Base-by-base conservation (phyloP, 2,888 invertebrate species). In the Pyrochroa serraticornis region DNA sequence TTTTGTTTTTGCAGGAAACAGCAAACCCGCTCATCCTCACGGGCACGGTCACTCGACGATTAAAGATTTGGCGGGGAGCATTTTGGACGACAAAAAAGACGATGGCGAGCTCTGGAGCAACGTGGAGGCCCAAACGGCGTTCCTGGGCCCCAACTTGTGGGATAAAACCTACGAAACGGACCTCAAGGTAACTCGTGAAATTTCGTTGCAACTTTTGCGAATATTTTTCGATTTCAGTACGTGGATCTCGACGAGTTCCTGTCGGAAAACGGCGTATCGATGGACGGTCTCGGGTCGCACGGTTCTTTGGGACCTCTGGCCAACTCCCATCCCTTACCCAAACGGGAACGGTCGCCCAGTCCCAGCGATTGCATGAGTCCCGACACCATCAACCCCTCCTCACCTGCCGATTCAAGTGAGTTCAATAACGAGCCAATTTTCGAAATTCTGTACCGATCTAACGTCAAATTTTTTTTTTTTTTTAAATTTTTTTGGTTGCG, bases 211-310 rank as follows among this genome's bases (percentile, higher is more conserved):
- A 22, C n/a, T 38, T 44, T 58, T 32, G 3, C 9, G 12, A 42
- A 41, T 9, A n/a, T 51, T 38, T 36, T 33, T 35, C 38, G 36
- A 9, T 52, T 85, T 70, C 85, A 95, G 92, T 96, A 95, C 82
- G 95, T 96, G 83, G 96, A 96, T 83, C 84, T 97, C 83, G 96
- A 97, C 83, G 96, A 96, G 83, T 96, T 96, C 83, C 87, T 96
- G 76, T 93, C 92, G 76, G 96, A 96, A 82, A 96, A 95, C 80
- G 94, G 93, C 72, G 93, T 94, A 81, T 93, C 93, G 66, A 88
- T 91, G 79, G 93, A 93, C 78, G 87, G 85, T 0, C 81, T 88
- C 77, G 85, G 87, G 68, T 84, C 86, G 65, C 86, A 87, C 76
- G 76, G 77, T 10, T 73, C 76, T 30, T 79, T 82, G 73, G 82